These are phyloP conservation scores for Datnioides undecimradiatus DNA, from an alignment of 2,113 vertebrate species.

Conservation along the genomic window DNA sequence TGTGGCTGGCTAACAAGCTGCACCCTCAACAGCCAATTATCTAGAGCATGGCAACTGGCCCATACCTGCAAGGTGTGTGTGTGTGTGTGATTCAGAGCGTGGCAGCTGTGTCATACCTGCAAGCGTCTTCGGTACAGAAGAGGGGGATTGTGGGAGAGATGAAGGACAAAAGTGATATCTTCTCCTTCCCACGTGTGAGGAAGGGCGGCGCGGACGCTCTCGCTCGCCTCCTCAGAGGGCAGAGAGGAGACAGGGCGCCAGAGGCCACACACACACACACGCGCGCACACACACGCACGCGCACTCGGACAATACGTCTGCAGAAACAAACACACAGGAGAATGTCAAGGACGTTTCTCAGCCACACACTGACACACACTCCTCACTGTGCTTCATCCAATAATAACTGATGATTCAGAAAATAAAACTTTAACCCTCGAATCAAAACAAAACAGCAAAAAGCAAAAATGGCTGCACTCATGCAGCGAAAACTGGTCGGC, in stretches of 20 bases:
- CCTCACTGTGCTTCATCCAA: not conserved
- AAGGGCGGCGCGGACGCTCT: conserved; percentile 5
- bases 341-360: conserved; percentile 26
- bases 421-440: too few relatives aligned
- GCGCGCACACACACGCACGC: not conserved
- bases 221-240: conserved; percentile 63
- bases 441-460: too few relatives aligned
- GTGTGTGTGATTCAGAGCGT: conserved; percentile 77
- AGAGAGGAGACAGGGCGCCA: conserved; percentile 59
- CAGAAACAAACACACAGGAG: not conserved
- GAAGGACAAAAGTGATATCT: conserved; percentile 70
- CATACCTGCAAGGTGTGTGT: conserved; percentile 77
- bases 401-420: not conserved
- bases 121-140: conserved; percentile 72
- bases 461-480: not conserved
- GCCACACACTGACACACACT: not conserved
- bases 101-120: conserved; percentile 79
- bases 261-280: conserved; percentile 36
- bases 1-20: conserved; percentile 75
- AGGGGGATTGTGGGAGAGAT: conserved; percentile 55
- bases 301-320: not conserved
- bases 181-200: conserved; percentile 7
- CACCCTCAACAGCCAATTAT: conserved; percentile 76
- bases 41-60: conserved; percentile 78
- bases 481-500: not conserved